These are phyloP conservation scores for Oegoconia quadripuncta DNA, from an alignment of 2,888 invertebrate genomes.

Conservation along the genomic window DNA sequence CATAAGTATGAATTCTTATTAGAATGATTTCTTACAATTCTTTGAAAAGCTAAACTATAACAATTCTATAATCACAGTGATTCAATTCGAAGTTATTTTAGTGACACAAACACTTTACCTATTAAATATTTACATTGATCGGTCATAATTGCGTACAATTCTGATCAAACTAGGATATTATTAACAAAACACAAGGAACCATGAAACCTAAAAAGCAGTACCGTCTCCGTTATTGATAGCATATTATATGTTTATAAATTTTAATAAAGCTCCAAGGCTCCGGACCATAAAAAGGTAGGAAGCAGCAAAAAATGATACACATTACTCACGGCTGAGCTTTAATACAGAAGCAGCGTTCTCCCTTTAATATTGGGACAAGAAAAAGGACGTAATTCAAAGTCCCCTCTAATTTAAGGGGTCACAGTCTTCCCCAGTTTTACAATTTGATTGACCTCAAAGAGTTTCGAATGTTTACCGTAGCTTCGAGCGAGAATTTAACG, in stretches of 20 bases:
- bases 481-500: not conserved
- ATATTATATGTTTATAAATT: conserved; percentile 44
- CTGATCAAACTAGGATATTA: no score
- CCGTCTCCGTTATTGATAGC: conserved; percentile 44
- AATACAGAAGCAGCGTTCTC: conserved; percentile 25
- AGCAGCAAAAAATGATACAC: conserved; percentile 49
- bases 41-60: no score
- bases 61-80: no score
- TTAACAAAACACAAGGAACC: no score
- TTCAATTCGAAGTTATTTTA: no score
- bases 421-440: conserved; percentile 32
- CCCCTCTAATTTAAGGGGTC: conserved; percentile 37
- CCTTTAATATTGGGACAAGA: conserved; percentile 41
- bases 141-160: no score
- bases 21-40: no score
- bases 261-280: conserved; percentile 39
- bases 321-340: conserved; percentile 41
- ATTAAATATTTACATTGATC: no score
- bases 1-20: no score
- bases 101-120: no score
- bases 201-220: conserved; percentile 1
- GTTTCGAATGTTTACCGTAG: not conserved
- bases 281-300: conserved; percentile 40
- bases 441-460: conserved; percentile 43
- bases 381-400: conserved; percentile 39